Conservation (phyloP, 2,888 invertebrate species). For the Hofmannophila pseudospretella region DNA sequence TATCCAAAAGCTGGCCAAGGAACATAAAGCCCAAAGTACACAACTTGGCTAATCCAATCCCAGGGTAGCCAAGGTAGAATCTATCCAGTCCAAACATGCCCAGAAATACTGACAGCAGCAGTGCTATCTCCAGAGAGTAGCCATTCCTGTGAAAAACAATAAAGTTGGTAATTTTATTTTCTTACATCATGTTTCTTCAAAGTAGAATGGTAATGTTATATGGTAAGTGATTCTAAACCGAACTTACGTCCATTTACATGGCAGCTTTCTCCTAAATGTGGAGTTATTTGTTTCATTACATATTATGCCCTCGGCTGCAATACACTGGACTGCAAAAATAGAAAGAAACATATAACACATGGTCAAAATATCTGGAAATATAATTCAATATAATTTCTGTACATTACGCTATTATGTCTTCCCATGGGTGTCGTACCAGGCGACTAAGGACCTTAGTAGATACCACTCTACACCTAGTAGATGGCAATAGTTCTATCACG, state of each 20-base stretch:
- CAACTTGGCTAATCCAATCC: constrained; percentile 94
- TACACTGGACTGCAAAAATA: constrained; percentile 83
- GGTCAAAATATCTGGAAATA: background rate
- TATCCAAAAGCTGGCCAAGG: constrained; percentile 95
- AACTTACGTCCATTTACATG: constrained; percentile 97
- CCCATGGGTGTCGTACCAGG: too few species aligned
- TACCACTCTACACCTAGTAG: too few species aligned
- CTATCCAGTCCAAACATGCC: constrained; percentile 99
- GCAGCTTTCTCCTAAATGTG: constrained; percentile 88
- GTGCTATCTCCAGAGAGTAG: constrained; percentile 93
- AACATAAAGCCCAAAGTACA: constrained; percentile 98
- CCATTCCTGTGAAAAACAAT: constrained; percentile 85
- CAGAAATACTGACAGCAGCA: constrained; percentile 95
- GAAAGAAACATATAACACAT: background rate
- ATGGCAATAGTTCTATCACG: too few species aligned
- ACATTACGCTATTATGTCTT: background rate
- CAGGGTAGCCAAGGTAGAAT: constrained; percentile 99
- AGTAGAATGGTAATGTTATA: too few species aligned
- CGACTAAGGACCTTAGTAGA: too few species aligned
- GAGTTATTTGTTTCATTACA: constrained; percentile 89
- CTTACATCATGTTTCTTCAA: too few species aligned
- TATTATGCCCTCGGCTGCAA: constrained; percentile 88
- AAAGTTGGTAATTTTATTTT: too few species aligned
- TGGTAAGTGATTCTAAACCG: too few species aligned
- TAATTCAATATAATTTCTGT: background rate